Evolutionary conservation across 1,140 invertebrate genomes (phyloP).

Genomic region (Rhopalosiphum maidis): DNA sequence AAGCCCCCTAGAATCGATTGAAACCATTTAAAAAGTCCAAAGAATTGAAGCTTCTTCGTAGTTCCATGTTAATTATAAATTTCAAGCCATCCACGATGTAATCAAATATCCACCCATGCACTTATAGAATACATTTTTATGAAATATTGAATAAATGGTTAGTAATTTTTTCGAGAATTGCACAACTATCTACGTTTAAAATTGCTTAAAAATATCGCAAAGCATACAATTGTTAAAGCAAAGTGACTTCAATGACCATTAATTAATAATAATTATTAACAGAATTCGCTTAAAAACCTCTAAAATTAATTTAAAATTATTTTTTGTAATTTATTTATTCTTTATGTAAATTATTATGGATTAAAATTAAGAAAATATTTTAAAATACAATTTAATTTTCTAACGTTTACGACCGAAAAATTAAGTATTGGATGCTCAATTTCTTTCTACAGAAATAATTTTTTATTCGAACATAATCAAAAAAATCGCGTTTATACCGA

Average conservation of each 20-base stretch:
- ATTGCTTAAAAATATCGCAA: background rate
- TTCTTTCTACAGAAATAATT: background rate
- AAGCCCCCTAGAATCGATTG: background rate
- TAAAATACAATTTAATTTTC: background rate
- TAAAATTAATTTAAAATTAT: background rate
- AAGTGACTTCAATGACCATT: background rate
- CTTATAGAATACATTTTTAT: background rate
- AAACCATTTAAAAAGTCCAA: background rate
- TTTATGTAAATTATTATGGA: background rate
- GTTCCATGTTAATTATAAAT: background rate
- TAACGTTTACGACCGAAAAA: background rate
- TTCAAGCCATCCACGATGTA: background rate
- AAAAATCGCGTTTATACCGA: background rate
- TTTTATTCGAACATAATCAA: background rate
- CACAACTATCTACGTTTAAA: background rate
- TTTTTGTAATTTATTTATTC: background rate
- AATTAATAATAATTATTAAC: background rate
- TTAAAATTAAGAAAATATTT: background rate
- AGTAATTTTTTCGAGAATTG: background rate
- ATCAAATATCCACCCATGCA: background rate
- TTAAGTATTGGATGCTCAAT: background rate
- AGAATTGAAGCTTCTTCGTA: background rate
- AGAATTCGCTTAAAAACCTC: slow-evolving; percentile 10
- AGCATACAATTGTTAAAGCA: background rate
- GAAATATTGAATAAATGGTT: background rate